Conservation (phyloP, 2,113 vertebrate species). For the Corythornis madagascariensis region DNA sequence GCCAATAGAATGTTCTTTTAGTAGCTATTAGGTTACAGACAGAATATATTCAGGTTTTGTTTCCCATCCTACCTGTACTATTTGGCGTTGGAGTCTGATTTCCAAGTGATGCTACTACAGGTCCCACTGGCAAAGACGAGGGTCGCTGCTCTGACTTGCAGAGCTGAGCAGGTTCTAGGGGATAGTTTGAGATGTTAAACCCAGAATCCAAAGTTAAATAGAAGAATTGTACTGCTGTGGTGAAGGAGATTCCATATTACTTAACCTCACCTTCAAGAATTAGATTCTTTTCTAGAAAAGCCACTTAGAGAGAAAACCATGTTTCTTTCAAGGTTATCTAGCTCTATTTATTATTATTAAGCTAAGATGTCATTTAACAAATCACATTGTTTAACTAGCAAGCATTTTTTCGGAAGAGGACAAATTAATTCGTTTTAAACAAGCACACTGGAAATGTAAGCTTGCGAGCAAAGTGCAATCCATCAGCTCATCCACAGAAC, state of each 20-base stretch:
- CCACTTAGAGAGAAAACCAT: neutral
- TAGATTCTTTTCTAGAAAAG: accelerated
- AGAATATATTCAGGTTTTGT: neutral
- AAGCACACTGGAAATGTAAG: neutral
- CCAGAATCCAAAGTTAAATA: neutral
- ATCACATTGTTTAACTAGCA: neutral
- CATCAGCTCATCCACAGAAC: neutral
- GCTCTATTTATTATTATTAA: neutral
- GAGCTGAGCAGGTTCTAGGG: constrained; percentile 88
- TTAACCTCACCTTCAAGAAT: neutral
- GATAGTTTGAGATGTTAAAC: constrained; percentile 43
- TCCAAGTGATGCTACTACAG: constrained; percentile 90
- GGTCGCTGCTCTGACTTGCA: constrained; percentile 96
- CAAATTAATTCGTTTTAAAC: neutral
- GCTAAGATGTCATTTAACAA: too few species aligned
- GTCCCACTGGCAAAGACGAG: constrained; percentile 93
- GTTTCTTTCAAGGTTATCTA: neutral
- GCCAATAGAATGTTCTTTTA: neutral
- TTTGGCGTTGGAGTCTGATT: constrained; percentile 97
- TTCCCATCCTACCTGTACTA: constrained; percentile 88
- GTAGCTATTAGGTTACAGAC: neutral
- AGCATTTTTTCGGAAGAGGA: neutral
- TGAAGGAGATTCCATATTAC: neutral
- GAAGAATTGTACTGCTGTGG: neutral
- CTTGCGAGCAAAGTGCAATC: neutral